A percentile compares a stretch with the other conserved stretches of the same genome.
Conservation (phyloP, 2,113 vertebrate genomes). For the Scortum barcoo region DNA sequence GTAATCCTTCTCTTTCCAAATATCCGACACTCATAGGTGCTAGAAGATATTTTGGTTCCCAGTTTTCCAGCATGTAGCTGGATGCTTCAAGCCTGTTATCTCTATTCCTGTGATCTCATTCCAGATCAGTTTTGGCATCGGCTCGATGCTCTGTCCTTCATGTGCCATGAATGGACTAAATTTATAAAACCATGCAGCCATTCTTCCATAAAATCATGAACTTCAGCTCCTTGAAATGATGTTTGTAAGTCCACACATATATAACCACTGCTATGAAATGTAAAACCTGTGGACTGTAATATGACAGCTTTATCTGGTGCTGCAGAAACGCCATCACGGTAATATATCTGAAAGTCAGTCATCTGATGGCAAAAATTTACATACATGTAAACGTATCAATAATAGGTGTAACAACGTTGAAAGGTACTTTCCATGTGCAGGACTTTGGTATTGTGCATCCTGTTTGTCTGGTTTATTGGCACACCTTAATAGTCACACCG, state of each 20-base stretch:
- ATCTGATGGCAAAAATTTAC: constrained; percentile 6
- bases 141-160: constrained; percentile 4
- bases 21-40: not conserved
- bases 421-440: not conserved
- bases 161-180: constrained; percentile 4
- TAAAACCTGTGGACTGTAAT: not conserved
- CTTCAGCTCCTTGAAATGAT: not conserved
- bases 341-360: constrained; percentile 2
- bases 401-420: too few species aligned
- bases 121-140: constrained; percentile 52
- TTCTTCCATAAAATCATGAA: not conserved
- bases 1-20: constrained; percentile 14
- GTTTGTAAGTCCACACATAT: not conserved
- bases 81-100: constrained; percentile 33
- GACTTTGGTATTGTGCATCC: not conserved
- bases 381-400: not conserved
- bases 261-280: not conserved
- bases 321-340: not conserved
- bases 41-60: not conserved
- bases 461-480: constrained; percentile 23
- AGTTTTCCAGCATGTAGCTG: constrained; percentile 37
- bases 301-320: not conserved
- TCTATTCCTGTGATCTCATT: constrained; percentile 36
- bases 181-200: not conserved
- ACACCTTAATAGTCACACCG: constrained; percentile 4